phyloP scores from a whole-genome alignment of 1,140 invertebrate genomes.

The Heliconius nattereri region DNA sequence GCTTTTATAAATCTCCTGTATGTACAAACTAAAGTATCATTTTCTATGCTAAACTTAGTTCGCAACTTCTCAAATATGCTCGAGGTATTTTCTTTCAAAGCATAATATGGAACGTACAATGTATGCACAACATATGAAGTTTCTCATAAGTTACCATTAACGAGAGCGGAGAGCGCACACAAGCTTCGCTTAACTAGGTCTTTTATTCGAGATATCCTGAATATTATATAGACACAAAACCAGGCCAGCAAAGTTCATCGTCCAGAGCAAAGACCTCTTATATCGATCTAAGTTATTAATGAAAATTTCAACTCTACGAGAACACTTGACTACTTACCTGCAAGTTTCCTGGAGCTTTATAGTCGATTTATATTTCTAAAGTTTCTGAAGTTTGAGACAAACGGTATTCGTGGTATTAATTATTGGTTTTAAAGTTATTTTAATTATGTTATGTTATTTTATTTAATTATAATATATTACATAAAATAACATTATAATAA shows the following conservation, averaged over 20 bases:
- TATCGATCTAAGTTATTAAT: constrained; percentile 29
- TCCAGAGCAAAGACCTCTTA: constrained; percentile 33
- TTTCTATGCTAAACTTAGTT: neutral
- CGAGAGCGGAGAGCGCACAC: constrained; percentile 10
- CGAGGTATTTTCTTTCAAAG: constrained; percentile 17
- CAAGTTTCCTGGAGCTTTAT: neutral
- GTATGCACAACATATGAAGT: constrained; percentile 9
- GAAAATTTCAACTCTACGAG: constrained; percentile 29
- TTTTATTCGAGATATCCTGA: constrained; percentile 27
- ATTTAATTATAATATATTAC: too few species aligned
- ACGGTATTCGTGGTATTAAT: neutral
- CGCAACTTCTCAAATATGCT: neutral
- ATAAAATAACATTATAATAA: too few species aligned
- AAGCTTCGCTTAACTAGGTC: constrained; percentile 21
- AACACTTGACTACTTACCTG: constrained; percentile 19
- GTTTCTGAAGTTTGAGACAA: neutral
- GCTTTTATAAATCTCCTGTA: neutral
- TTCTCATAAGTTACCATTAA: constrained; percentile 14
- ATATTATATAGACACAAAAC: constrained; percentile 28
- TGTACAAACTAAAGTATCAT: neutral
- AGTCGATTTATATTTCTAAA: constrained; percentile 1
- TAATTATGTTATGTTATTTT: too few species aligned
- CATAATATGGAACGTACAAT: constrained; percentile 10
- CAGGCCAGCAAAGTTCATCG: constrained; percentile 27
- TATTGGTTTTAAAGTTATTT: neutral